Evolutionary conservation across 2,797 vertebrate genomes (phyloP).

Genomic region (Sphenopsis melanotis): DNA sequence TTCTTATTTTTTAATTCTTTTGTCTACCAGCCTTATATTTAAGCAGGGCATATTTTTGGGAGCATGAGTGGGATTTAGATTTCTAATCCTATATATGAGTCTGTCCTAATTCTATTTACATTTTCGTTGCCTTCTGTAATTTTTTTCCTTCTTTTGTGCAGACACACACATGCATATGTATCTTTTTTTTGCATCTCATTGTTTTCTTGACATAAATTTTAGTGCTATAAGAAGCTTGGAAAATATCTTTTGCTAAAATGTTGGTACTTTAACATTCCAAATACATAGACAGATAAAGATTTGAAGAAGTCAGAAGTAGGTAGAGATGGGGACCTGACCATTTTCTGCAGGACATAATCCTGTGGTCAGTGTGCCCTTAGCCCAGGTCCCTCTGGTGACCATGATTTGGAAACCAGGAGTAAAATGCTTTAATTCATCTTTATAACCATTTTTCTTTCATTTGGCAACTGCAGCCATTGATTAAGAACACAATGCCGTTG

Average conservation of each 20-base stretch:
- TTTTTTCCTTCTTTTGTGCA: neutral
- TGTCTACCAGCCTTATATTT: neutral
- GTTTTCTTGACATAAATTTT: neutral
- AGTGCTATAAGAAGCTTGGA: neutral
- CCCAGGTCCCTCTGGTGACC: no score
- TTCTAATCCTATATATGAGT: neutral
- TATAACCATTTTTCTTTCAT: neutral
- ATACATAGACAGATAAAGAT: neutral
- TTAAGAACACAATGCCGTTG: neutral
- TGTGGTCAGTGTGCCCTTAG: neutral
- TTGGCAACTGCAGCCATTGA: neutral
- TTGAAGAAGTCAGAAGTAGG: neutral
- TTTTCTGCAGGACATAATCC: neutral
- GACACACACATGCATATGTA: fast-evolving
- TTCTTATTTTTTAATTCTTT: neutral
- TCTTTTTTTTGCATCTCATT: no score
- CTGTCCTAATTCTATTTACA: neutral
- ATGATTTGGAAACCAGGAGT: fast-evolving
- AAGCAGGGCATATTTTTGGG: neutral
- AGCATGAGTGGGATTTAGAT: neutral
- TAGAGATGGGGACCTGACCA: neutral
- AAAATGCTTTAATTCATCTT: neutral
- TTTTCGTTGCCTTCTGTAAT: neutral
- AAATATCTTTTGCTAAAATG: neutral
- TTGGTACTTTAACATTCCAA: neutral